Conservation (phyloP, 2,888 invertebrate species). For the Cerceris rybyensis region DNA sequence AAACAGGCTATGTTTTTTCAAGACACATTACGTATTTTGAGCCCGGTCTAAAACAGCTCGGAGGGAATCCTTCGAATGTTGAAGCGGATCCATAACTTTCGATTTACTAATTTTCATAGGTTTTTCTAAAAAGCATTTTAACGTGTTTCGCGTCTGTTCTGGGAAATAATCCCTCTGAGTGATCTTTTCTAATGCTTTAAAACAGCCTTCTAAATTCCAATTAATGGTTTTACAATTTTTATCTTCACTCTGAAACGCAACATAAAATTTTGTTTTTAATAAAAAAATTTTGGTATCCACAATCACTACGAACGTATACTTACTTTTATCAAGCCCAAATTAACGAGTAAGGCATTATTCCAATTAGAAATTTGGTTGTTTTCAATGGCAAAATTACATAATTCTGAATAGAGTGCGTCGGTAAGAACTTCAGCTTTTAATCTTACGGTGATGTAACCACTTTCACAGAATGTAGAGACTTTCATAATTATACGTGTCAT, state of each 20-base stretch:
- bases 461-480: constrained; percentile 84
- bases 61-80: constrained; percentile 75
- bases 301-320: constrained; percentile 39
- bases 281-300: background rate
- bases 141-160: constrained; percentile 81
- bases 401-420: constrained; percentile 83
- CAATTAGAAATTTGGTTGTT: constrained; percentile 83
- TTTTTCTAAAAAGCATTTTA: constrained; percentile 83
- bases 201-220: constrained; percentile 86
- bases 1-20: constrained; percentile 12
- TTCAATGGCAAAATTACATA: constrained; percentile 83
- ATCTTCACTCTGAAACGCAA: constrained; percentile 86
- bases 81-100: constrained; percentile 73
- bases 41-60: constrained; percentile 69
- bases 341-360: constrained; percentile 86
- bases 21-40: constrained; percentile 67
- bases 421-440: constrained; percentile 81
- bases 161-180: constrained; percentile 83
- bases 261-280: constrained; percentile 8
- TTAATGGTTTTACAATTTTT: constrained; percentile 84
- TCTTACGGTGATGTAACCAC: constrained; percentile 83
- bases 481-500: constrained; percentile 83
- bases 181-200: constrained; percentile 84
- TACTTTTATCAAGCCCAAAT: constrained; percentile 89
- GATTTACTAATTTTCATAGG: constrained; percentile 73